Base-by-base conservation (phyloP, 2,888 invertebrate species). In the Aleiodes leptofemur region DNA sequence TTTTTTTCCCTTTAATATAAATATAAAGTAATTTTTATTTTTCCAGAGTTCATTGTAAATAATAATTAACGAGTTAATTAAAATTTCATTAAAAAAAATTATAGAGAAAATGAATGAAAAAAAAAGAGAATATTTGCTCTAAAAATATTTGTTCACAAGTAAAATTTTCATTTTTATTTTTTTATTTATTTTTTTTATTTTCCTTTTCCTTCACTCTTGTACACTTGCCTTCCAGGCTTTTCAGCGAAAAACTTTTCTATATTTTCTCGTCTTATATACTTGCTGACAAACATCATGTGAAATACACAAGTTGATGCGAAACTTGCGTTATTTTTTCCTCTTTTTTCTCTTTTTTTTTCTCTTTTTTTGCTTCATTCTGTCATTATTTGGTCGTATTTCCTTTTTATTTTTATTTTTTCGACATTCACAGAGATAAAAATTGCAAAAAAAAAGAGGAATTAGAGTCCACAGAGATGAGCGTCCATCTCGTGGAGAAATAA, bases 401-500 rank as follows among this genome's bases (percentile, higher is more conserved):
- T 23, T 23, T 48, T 64, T 43, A 16, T 61, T 43, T 43, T 14
- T 13, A 38, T 38, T 16, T 14, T 64, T 43, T 48, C 23, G 64
- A 43, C 14, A 64, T 13, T n/a, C 1, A 3, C 9, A 16, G 9
- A 64, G 64, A 64, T 64, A 64, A 64, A 64, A 64, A 43, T 43
- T 43, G 43, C 23, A 23, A 29, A 61, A 61, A 61, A 61, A 43
- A 61, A 43, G 43, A 34, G 16, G 11, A 34, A 34, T 34, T 34
- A 34, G 43, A 43, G 64, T 4, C 3, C 48, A 64, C 43, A 48
- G 64, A 64, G 64, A 64, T 64, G 64, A 64, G 64, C 64, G 64
- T 64, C 48, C 64, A 64, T 64, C 64, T 64, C 64, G 48, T 43
- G 16, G 64, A 38, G 64, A 43, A 38, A 64, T 64, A 64, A 64